Base-by-base conservation (phyloP, 2,797 vertebrate genomes). In the Caiman crocodilus region DNA sequence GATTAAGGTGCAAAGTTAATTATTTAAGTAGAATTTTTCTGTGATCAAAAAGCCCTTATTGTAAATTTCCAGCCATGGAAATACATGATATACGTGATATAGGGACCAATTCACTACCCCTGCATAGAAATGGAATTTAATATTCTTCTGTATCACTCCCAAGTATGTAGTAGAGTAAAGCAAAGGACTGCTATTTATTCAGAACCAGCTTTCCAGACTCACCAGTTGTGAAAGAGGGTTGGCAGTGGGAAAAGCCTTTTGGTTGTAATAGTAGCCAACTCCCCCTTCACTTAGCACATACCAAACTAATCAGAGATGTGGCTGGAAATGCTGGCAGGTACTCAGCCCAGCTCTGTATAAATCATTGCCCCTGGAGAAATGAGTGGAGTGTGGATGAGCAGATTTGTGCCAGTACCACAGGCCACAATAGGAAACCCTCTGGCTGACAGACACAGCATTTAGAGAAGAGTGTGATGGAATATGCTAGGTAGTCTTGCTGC, bases 1-100 rank as follows among this genome's bases (percentile, higher is more conserved):
- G 82, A 59, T 56, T 57, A 55, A 74, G 82, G 63, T 56, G 69
- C 84, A 94, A 94, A 95, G 58, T 79, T 57, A 82, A 90, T 93
- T 85, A 79, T 82, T 74, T 1, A 1, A 1, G 7, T 73, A 12
- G 14, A 8, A 1, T 55, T 35, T 86, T 14, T 3, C 17, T 61
- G 18, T 23, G n/a, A 8, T 57, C 74, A 85, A 80, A 79, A 75
- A 87, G 12, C 35, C 25, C 71, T 30, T 63, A 58, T 61, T 74
- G 57, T 23, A 90, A 86, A 30, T 88, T 73, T 74, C 90, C 75
- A 55, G 61, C 4, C n/a, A 5, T 0, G 2, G 42, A n/a, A n/a
- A n/a, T n/a, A n/a, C n/a, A n/a, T 4, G 1, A 6, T n/a, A 75
- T 89, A 28, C 2, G 0, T 2, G 15, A 32, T 4, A 14, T 6